Percentiles rank a stretch among this genome's conserved stretches.
Conservation (phyloP, 2,888 invertebrate species). For the Platycheirus albimanus region DNA sequence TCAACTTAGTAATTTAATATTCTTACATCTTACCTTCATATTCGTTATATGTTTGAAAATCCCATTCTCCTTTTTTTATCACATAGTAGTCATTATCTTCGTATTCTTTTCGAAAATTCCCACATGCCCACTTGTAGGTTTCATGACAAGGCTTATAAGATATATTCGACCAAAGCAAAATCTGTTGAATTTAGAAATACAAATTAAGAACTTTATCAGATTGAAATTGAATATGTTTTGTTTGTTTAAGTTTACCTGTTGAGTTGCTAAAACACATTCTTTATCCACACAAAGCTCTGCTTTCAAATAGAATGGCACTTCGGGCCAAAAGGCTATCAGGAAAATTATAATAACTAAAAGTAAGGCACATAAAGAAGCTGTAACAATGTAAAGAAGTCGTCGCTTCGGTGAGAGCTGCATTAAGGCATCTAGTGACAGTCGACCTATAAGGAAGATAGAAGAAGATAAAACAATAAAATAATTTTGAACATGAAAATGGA, state of each 20-base stretch:
- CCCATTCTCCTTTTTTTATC: slow-evolving; percentile 82
- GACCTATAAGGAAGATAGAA: no score
- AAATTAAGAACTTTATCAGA: background rate
- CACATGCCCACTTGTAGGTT: slow-evolving; percentile 82
- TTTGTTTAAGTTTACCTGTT: slow-evolving; percentile 76
- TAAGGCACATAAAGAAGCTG: slow-evolving; percentile 80
- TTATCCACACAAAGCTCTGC: slow-evolving; percentile 81
- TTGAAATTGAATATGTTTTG: background rate
- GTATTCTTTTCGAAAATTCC: slow-evolving; percentile 81
- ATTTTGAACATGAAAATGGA: no score
- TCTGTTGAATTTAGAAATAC: slow-evolving; percentile 57
- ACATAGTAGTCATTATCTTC: slow-evolving; percentile 80
- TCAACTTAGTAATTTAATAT: no score
- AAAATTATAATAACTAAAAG: slow-evolving; percentile 80
- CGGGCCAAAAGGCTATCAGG: slow-evolving; percentile 81
- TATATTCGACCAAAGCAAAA: slow-evolving; percentile 81
- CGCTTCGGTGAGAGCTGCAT: slow-evolving; percentile 81
- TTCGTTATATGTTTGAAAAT: slow-evolving; percentile 81
- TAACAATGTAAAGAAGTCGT: slow-evolving; percentile 80
- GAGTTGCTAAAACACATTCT: slow-evolving; percentile 81
- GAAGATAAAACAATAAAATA: slow-evolving; percentile 76
- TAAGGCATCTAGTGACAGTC: slow-evolving; percentile 79
- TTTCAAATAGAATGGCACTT: slow-evolving; percentile 81
- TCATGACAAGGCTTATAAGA: slow-evolving; percentile 80
- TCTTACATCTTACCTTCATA: slow-evolving; percentile 79